Percentiles rank a stretch among this genome's conserved stretches.
Evolutionary conservation across 2,113 vertebrate genomes (phyloP).

Genomic region (Cololabis saira): DNA sequence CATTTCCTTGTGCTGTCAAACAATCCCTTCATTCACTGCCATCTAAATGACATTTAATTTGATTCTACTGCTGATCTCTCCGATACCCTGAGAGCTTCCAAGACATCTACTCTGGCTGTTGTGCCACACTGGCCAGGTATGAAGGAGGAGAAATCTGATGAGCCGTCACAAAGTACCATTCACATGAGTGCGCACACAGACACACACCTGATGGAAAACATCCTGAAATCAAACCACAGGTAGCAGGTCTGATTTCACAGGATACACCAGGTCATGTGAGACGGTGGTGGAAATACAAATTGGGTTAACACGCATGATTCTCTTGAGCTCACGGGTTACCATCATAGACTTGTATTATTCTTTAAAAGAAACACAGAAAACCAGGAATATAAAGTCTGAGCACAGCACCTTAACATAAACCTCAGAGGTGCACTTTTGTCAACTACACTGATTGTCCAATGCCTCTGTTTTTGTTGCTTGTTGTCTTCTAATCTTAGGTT

Average conservation of each 20-base stretch:
- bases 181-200: constrained; percentile 40
- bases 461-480: no score
- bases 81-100: constrained; percentile 80
- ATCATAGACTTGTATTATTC: neutral
- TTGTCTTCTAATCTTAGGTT: no score
- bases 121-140: constrained; percentile 71
- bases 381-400: no score
- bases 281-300: constrained; percentile 74
- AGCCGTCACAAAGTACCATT: constrained; percentile 69
- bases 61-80: constrained; percentile 83
- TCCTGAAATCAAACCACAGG: constrained; percentile 84
- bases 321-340: constrained; percentile 30
- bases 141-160: constrained; percentile 77
- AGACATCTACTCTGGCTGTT: constrained; percentile 76
- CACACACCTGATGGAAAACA: constrained; percentile 72
- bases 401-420: no score
- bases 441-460: no score
- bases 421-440: no score
- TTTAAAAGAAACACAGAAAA: neutral
- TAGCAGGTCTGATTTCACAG: constrained; percentile 75
- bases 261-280: constrained; percentile 78
- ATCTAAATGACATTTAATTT: constrained; percentile 86
- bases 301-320: constrained; percentile 61
- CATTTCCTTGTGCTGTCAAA: constrained; percentile 80
- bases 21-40: constrained; percentile 83